phyloP scores from a whole-genome alignment of 2,113 vertebrate species.

The Amia ocellicauda region DNA sequence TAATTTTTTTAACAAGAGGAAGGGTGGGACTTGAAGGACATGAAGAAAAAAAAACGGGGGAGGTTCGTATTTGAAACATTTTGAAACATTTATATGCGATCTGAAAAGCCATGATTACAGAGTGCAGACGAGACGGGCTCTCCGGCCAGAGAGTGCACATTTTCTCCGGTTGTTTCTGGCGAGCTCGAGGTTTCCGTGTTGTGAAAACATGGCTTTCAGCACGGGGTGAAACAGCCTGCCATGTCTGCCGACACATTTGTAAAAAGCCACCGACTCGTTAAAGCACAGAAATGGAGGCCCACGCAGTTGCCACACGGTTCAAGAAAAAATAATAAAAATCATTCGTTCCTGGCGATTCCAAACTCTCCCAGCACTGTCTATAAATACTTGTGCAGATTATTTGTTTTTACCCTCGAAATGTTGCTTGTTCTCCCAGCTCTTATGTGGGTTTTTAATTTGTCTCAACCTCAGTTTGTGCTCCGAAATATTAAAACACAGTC shows the following conservation, averaged over 20 bases:
- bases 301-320: conserved; percentile 55
- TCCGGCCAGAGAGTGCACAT: conserved; percentile 42
- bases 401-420: conserved; percentile 69
- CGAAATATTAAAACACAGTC: conserved; percentile 75
- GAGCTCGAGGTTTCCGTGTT: neutral
- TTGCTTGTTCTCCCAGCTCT: conserved; percentile 57
- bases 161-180: neutral
- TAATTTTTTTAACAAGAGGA: neutral
- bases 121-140: conserved; percentile 28
- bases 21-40: neutral
- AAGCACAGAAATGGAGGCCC: conserved; percentile 38
- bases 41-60: neutral
- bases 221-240: no score
- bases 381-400: conserved; percentile 67
- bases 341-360: conserved; percentile 63
- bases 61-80: neutral
- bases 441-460: conserved; percentile 71
- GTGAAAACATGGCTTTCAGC: no score
- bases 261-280: no score
- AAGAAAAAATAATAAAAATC: conserved; percentile 58
- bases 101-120: neutral
- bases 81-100: conserved; percentile 2
- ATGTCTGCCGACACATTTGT: no score
- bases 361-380: conserved; percentile 67
- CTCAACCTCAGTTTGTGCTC: conserved; percentile 67